phyloP scores from a whole-genome alignment of 2,888 invertebrate species.

The Plebejus melissa region DNA sequence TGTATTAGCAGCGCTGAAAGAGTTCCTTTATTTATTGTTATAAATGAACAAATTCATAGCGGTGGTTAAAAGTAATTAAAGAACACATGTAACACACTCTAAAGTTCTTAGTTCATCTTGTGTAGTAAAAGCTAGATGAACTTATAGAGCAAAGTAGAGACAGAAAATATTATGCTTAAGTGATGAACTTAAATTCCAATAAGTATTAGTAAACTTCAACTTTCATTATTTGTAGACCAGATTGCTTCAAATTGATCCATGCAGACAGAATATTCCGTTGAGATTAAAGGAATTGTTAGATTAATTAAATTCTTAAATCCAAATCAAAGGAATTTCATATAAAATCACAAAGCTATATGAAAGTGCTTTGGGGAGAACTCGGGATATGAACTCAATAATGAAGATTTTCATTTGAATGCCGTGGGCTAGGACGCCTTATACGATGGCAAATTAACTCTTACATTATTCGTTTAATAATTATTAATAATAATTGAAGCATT shows the following conservation, averaged over 20 bases:
- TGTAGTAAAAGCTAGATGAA: no score
- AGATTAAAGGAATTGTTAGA: not conserved
- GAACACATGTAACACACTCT: no score
- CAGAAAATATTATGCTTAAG: no score
- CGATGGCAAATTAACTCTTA: not conserved
- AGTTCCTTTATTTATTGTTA: no score
- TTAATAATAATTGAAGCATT: not conserved
- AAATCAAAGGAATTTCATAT: conserved; percentile 14
- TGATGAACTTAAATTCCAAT: no score
- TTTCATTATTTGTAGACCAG: no score
- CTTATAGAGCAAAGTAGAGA: no score
- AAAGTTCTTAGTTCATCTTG: no score
- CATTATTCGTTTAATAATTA: not conserved
- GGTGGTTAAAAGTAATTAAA: no score
- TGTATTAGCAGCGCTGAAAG: no score
- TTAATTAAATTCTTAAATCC: conserved; percentile 5
- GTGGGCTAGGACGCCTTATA: not conserved
- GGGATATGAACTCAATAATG: conserved; percentile 22
- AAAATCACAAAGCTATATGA: conserved; percentile 6
- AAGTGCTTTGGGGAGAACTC: conserved; percentile 9
- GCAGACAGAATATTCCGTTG: not conserved
- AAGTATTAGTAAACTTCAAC: no score
- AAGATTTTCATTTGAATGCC: conserved; percentile 22
- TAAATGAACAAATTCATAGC: no score
- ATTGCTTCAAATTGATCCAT: not conserved